Evolutionary conservation across 2,797 vertebrate genomes (phyloP).

Genomic region (Scyliorhinus canicula): DNA sequence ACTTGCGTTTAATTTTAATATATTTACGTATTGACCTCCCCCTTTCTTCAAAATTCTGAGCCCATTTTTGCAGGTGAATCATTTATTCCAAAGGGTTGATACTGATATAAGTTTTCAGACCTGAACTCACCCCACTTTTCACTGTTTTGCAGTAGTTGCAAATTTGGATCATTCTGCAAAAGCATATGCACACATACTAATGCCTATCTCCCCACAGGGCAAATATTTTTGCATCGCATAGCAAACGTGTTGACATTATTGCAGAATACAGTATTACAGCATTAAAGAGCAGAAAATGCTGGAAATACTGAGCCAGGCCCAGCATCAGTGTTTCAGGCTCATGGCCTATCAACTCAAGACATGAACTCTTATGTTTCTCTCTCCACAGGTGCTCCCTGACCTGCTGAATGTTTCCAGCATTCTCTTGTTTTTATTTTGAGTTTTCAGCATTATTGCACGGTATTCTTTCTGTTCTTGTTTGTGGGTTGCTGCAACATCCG

Average conservation of each 20-base stretch:
- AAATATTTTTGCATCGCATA: not conserved
- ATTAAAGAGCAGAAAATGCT: not conserved
- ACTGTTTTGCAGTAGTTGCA: not conserved
- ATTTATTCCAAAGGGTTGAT: not conserved
- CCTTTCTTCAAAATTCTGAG: not conserved
- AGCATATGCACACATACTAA: not conserved
- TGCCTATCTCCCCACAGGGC: too few species aligned
- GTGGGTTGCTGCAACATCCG: not conserved
- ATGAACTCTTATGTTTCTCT: not conserved
- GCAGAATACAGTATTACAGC: not conserved
- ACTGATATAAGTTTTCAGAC: not conserved
- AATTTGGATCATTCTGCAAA: not conserved
- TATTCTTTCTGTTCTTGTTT: not conserved
- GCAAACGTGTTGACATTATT: not conserved
- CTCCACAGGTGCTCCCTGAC: not conserved
- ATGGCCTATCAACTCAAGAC: not conserved
- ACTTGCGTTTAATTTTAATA: too few species aligned
- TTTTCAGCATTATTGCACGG: not conserved
- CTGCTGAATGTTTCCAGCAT: not conserved
- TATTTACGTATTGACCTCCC: not conserved
- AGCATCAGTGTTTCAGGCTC: not conserved
- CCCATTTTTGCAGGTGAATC: not conserved
- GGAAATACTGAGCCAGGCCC: not conserved
- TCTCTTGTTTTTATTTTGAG: too few species aligned
- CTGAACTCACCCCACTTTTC: too few species aligned